Evolutionary conservation across 2,113 vertebrate species (phyloP).

Genomic region (Anser cygnoides): DNA sequence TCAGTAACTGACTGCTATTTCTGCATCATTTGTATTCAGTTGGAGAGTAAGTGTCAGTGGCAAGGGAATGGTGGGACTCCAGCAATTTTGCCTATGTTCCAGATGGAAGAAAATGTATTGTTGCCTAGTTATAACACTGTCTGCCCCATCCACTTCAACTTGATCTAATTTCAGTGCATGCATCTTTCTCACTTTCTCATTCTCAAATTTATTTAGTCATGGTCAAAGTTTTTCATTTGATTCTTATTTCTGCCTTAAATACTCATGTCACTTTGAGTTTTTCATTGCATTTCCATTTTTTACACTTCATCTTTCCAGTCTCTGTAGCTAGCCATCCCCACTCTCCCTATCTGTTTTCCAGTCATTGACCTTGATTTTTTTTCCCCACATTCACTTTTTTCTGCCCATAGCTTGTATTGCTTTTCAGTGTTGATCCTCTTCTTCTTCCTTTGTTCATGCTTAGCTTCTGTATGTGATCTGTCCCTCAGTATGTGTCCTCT

Average conservation of each 20-base stretch:
- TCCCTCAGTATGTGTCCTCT: not conserved
- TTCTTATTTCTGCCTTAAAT: not conserved
- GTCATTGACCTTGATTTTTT: not conserved
- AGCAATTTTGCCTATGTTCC: not conserved
- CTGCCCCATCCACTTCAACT: not conserved
- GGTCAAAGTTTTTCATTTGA: not conserved
- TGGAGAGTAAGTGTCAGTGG: not conserved
- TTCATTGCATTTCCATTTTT: not conserved
- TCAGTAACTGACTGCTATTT: not conserved
- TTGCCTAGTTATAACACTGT: not conserved
- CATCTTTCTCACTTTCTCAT: not conserved
- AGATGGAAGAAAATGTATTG: not conserved
- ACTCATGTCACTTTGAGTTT: not conserved
- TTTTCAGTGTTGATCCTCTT: not conserved
- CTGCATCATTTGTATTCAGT: not conserved
- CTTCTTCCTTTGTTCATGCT: not conserved
- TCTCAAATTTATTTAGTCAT: not conserved
- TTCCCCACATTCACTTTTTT: not conserved
- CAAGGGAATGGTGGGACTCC: not conserved
- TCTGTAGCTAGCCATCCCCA: not conserved
- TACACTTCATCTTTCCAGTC: not conserved
- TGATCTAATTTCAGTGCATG: not conserved
- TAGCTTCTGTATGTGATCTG: not conserved
- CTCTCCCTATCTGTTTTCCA: not conserved
- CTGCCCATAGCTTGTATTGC: not conserved